phyloP scores from a whole-genome alignment of 2,113 vertebrate species.

The Ceyx melanurus region DNA sequence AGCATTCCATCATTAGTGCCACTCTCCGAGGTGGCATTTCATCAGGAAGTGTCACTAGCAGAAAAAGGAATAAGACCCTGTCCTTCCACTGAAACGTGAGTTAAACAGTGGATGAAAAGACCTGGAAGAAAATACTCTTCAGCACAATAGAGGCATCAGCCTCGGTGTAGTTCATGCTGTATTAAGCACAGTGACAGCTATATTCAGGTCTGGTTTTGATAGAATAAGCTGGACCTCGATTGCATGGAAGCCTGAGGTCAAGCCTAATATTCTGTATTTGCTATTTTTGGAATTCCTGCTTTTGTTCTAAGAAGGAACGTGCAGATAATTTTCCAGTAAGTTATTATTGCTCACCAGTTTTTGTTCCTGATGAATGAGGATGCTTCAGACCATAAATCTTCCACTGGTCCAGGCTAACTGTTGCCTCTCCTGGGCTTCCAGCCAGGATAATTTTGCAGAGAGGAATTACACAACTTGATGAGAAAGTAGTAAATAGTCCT shows the following conservation, averaged over 20 bases:
- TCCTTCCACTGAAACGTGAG: background rate
- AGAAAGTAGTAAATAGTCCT: conserved; percentile 44
- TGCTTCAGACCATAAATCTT: conserved; percentile 47
- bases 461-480: conserved; percentile 43
- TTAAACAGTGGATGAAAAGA: background rate
- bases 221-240: background rate
- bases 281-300: conserved; percentile 47
- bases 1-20: background rate
- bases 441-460: conserved; percentile 45
- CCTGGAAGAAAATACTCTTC: background rate
- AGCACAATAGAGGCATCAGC: background rate
- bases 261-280: background rate
- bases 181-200: background rate
- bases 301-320: background rate
- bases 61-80: background rate
- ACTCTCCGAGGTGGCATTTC: background rate
- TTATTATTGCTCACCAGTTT: conserved; percentile 39
- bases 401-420: background rate
- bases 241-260: background rate
- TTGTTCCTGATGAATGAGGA: conserved; percentile 26
- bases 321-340: conserved; percentile 42
- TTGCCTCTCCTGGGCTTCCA: conserved; percentile 42
- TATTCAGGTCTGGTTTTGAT: background rate
- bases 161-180: background rate
- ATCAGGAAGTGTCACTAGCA: background rate